These are phyloP conservation scores for Calephelis virginiensis DNA, from an alignment of 1,140 invertebrate genomes.

Conservation along the genomic window DNA sequence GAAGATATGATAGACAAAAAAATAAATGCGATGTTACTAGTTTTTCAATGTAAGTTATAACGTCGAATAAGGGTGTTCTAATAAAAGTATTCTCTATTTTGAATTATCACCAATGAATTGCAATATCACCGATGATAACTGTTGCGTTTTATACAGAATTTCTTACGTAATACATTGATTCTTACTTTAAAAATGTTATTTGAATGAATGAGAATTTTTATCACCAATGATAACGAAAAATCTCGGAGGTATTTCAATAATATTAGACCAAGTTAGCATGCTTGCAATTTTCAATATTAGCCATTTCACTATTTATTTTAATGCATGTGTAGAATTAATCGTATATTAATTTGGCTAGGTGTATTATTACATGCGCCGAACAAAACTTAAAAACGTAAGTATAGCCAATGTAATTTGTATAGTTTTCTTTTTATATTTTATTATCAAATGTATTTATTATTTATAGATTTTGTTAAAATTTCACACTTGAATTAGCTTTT, in stretches of 20 bases:
- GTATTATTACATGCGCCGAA: conserved; percentile 69
- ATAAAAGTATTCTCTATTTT: too few species aligned
- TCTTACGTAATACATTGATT: too few species aligned
- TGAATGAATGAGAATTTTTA: too few species aligned
- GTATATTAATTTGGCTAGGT: conserved; percentile 73
- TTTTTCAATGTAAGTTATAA: too few species aligned
- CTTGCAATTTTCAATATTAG: conserved; percentile 27
- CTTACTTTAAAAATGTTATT: too few species aligned
- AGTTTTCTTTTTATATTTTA: conserved; percentile 13
- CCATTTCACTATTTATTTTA: conserved; percentile 21
- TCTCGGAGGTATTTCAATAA: not conserved
- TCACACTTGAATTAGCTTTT: not conserved
- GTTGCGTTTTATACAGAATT: too few species aligned
- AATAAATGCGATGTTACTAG: too few species aligned
- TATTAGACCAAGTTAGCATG: conserved; percentile 41
- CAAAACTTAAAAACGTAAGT: conserved; percentile 73
- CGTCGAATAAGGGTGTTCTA: too few species aligned
- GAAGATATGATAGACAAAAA: too few species aligned
- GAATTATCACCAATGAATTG: too few species aligned
- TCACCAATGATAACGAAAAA: too few species aligned
- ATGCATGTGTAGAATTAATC: conserved; percentile 65
- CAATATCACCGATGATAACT: too few species aligned
- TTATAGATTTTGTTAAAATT: conserved; percentile 13
- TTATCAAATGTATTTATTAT: not conserved
- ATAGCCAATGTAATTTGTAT: conserved; percentile 29